Conservation (phyloP, 2,113 vertebrate species). For the Oxyura jamaicensis region DNA sequence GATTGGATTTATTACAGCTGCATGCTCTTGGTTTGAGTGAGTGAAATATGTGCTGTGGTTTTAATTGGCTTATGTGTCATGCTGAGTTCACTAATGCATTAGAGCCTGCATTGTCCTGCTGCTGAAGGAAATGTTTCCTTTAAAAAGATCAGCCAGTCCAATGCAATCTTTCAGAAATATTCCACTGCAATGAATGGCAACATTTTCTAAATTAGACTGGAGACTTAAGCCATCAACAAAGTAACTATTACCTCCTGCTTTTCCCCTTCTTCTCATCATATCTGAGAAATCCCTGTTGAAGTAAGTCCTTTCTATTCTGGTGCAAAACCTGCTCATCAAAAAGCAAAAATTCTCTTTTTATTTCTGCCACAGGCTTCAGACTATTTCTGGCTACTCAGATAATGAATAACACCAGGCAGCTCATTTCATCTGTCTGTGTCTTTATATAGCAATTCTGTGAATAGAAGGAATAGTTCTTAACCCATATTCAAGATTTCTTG, state of each 20-base stretch:
- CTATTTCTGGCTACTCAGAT: conserved; percentile 22
- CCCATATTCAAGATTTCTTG: not conserved
- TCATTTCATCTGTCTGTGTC: conserved; percentile 20
- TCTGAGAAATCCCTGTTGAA: not conserved
- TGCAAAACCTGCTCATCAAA: not conserved
- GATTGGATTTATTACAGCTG: conserved; percentile 30
- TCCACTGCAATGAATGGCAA: not conserved
- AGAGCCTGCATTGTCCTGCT: not conserved
- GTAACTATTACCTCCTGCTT: not conserved
- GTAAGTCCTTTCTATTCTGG: not conserved
- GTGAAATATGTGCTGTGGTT: conserved; percentile 28
- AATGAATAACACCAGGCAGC: conserved; percentile 23
- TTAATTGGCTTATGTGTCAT: conserved; percentile 19
- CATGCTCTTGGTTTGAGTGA: conserved; percentile 3
- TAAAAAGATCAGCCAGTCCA: not conserved
- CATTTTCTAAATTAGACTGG: not conserved
- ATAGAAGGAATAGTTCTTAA: not conserved
- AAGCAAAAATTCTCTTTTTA: not conserved
- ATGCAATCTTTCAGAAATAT: not conserved
- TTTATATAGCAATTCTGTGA: conserved; percentile 20
- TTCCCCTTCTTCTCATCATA: not conserved
- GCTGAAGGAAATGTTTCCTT: not conserved
- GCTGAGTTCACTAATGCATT: conserved; percentile 7
- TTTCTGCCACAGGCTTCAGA: conserved; percentile 23
- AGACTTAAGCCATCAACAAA: not conserved